phyloP scores from a whole-genome alignment of 2,113 vertebrate species.

The Leucosticte australis region DNA sequence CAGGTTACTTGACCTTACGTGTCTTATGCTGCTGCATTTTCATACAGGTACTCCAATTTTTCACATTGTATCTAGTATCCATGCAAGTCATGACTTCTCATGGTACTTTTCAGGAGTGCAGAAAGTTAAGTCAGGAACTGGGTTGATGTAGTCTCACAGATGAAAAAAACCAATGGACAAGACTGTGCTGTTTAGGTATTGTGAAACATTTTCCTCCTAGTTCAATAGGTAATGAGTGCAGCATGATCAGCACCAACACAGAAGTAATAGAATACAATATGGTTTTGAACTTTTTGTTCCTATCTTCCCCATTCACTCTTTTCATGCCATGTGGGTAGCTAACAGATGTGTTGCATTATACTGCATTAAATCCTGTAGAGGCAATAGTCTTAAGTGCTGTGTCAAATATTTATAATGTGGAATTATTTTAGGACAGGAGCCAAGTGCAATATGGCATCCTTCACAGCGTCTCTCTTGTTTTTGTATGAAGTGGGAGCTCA shows the following conservation, averaged over 20 bases:
- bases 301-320: background rate
- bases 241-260: background rate
- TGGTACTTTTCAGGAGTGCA: background rate
- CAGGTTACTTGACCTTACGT: background rate
- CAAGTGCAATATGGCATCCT: slow-evolving; percentile 54
- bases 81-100: background rate
- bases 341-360: slow-evolving; percentile 63
- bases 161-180: background rate
- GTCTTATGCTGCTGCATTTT: background rate
- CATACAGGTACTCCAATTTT: background rate
- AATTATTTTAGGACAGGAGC: slow-evolving; percentile 54
- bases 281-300: background rate
- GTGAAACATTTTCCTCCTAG: background rate
- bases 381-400: slow-evolving; percentile 56
- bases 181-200: background rate
- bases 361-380: slow-evolving; percentile 51
- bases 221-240: background rate
- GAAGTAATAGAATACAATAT: background rate
- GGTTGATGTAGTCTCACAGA: background rate
- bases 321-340: slow-evolving; percentile 28
- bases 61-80: background rate
- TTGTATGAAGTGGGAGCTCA: background rate
- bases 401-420: slow-evolving; percentile 66
- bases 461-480: slow-evolving; percentile 41
- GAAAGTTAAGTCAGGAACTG: background rate